Base-by-base conservation (phyloP, 2,797 vertebrate species). In the Chloroceryle amazona region DNA sequence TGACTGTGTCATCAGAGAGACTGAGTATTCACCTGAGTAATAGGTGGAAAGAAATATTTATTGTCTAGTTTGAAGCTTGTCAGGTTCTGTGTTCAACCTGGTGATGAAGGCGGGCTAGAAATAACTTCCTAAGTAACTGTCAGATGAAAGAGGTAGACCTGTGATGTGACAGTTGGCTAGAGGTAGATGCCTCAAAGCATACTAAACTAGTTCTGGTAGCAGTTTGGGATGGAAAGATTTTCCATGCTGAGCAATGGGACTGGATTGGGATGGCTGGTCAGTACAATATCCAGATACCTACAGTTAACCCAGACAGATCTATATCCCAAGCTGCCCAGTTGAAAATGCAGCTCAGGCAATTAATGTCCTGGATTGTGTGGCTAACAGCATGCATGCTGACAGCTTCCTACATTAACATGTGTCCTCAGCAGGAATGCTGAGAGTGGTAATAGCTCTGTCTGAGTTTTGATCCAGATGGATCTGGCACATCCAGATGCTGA, bases 381-480 rank as follows among this genome's bases (percentile, higher is more conserved):
- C 21, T 39, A 71, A n/a, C 70, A 65, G 25, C 11, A 9, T 78
- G 57, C 31, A 16, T 72, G 66, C 66, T 74, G 80, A 35, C 44
- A 68, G 49, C 46, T 90, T 90, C 86, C 72, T 68, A 18, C 11
- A 3, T n/a, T n/a, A 89, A 81, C 0, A 2, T 2, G 10, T 72
- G 22, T 94, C 76, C 76, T 93, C 62, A 51, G 89, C 46, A 62
- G 58, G 81, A 92, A 79, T 75, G 70, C 78, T 76, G 62, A 81
- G n/a, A 21, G 68, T 18, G 21, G 23, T 80, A 68, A 46, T 85
- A 47, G 15, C 26, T 87, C 78, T 75, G 81, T 73, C 92, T 91
- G 71, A 80, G 72, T 76, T 96, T 80, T 73, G 81, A 52, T 81
- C 81, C 93, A 97, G 72, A 87, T 81, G 75, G 60, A 67, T 92